A percentile compares a stretch with the other conserved stretches of the same genome.
phyloP scores from a whole-genome alignment of 2,888 invertebrate species.

The Seladonia tumulorum region DNA sequence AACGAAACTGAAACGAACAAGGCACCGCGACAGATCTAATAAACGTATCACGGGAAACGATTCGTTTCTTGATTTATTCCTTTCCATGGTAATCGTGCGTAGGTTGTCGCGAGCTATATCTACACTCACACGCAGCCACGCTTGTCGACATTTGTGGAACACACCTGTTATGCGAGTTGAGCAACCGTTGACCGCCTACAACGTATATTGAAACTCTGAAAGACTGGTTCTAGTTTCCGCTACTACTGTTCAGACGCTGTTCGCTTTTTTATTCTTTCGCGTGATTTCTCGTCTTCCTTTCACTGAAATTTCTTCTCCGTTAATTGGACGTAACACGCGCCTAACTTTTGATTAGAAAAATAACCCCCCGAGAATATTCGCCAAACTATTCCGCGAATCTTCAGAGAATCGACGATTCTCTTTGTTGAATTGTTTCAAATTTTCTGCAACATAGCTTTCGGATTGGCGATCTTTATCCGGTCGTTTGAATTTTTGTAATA shows the following conservation, averaged over 20 bases:
- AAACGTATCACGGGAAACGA: slow-evolving; percentile 7
- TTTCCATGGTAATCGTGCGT: slow-evolving; percentile 73
- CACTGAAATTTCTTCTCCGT: background rate
- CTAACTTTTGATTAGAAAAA: background rate
- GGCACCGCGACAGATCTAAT: background rate
- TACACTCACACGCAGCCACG: slow-evolving; percentile 54
- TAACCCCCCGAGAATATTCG: background rate
- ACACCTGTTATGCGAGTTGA: slow-evolving; percentile 67
- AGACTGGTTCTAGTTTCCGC: slow-evolving; percentile 3
- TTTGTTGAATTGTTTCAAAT: background rate
- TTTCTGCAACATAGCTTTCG: background rate
- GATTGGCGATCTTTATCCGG: background rate
- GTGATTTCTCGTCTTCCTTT: background rate
- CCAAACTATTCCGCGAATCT: background rate
- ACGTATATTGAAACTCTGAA: slow-evolving; percentile 22
- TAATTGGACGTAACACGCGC: background rate
- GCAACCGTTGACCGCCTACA: slow-evolving; percentile 62
- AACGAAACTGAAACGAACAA: background rate
- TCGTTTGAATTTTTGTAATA: background rate
- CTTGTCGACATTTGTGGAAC: slow-evolving; percentile 54
- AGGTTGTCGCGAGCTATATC: slow-evolving; percentile 66
- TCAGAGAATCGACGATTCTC: background rate
- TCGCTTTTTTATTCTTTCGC: background rate
- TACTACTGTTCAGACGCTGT: background rate
- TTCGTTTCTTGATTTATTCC: slow-evolving; percentile 51